A percentile compares a stretch with the other conserved stretches of the same genome.
Conservation (phyloP, 2,113 vertebrate genomes). For the Anolis sagrei region DNA sequence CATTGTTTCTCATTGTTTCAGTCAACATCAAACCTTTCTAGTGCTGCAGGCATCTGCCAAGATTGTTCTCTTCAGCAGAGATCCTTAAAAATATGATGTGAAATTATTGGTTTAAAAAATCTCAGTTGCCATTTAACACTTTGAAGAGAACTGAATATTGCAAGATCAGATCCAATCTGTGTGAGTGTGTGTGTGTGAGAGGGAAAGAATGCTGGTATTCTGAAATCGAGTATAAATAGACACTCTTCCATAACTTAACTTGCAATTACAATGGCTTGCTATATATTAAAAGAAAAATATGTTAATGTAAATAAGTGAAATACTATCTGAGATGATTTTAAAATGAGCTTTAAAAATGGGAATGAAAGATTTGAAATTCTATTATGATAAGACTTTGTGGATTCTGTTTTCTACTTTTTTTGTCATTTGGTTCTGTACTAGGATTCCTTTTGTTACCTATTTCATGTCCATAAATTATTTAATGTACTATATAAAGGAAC, state of each 20-base stretch:
- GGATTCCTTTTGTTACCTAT: constrained; percentile 78
- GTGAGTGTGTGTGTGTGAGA: background rate
- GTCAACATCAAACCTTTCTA: no score
- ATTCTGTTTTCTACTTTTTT: constrained; percentile 69
- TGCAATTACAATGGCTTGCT: constrained; percentile 31
- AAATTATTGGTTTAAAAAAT: constrained; percentile 11
- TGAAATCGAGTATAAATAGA: constrained; percentile 64
- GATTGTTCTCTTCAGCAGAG: fast-evolving
- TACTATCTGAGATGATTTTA: constrained; percentile 61
- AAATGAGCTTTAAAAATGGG: constrained; percentile 45
- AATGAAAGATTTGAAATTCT: constrained; percentile 67
- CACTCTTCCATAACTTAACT: constrained; percentile 67
- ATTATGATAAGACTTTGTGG: constrained; percentile 38
- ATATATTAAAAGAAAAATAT: constrained; percentile 42
- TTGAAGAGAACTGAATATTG: background rate
- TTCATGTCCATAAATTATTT: constrained; percentile 83
- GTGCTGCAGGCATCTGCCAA: background rate
- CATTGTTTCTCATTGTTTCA: no score
- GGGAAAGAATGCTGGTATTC: constrained; percentile 14
- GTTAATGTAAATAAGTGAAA: constrained; percentile 70
- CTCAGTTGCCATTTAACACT: background rate
- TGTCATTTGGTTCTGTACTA: constrained; percentile 75
- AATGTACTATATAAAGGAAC: constrained; percentile 82
- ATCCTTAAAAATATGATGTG: background rate
- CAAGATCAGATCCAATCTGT: background rate